phyloP scores from a whole-genome alignment of 2,888 invertebrate genomes.

The Myopa testacea region DNA sequence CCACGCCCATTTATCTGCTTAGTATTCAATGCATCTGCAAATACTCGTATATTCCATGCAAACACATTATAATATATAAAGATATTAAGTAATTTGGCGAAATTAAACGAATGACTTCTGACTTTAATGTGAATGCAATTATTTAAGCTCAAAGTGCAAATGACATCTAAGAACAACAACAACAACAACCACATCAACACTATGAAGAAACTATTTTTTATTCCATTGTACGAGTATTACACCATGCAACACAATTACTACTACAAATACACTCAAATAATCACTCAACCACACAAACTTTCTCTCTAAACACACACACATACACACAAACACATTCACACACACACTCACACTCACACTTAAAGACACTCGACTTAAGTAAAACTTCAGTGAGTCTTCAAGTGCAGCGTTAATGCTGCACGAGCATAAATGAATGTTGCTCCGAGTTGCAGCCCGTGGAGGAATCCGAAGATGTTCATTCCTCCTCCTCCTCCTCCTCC shows the following conservation, averaged over 20 bases:
- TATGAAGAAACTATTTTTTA: conserved; percentile 28
- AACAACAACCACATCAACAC: conserved; percentile 1
- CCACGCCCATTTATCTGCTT: too few species aligned
- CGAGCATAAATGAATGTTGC: conserved; percentile 30
- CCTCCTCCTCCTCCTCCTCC: background rate
- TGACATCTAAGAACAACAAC: too few species aligned
- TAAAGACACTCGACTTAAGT: conserved; percentile 33
- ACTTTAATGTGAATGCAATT: background rate
- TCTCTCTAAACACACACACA: background rate
- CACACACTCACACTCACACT: conserved; percentile 20
- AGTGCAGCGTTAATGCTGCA: conserved; percentile 14
- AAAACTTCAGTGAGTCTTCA: conserved; percentile 25
- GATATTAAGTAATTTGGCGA: too few species aligned
- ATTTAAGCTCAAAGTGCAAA: background rate
- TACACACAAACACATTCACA: background rate
- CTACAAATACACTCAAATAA: background rate
- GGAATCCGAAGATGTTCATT: background rate
- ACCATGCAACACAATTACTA: conserved; percentile 17
- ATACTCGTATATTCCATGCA: too few species aligned
- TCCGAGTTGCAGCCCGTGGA: background rate
- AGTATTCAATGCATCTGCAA: too few species aligned
- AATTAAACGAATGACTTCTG: too few species aligned
- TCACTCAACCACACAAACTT: background rate
- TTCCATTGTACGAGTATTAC: conserved; percentile 18
- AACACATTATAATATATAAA: too few species aligned